These are phyloP conservation scores for Oriolus oriolus DNA, from an alignment of 2,113 vertebrate species.

Conservation along the genomic window DNA sequence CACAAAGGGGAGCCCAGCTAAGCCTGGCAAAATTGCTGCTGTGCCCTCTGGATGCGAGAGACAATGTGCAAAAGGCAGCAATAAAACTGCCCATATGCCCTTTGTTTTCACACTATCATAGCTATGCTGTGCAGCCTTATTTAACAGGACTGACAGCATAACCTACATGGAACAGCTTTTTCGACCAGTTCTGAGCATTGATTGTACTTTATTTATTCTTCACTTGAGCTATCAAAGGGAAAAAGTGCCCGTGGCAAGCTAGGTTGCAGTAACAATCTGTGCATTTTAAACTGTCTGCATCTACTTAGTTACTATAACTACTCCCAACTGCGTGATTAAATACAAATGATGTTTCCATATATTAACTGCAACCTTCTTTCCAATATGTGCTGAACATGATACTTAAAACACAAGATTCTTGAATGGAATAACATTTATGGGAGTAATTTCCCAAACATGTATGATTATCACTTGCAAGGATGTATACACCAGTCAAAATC, in stretches of 20 bases:
- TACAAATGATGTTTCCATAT: slow-evolving; percentile 51
- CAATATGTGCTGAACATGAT: slow-evolving; percentile 5
- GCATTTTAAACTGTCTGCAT: slow-evolving; percentile 64
- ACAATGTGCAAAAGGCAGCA: neutral
- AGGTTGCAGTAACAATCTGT: slow-evolving; percentile 50
- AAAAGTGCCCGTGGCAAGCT: slow-evolving; percentile 56
- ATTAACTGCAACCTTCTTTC: slow-evolving; percentile 25
- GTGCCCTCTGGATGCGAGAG: neutral
- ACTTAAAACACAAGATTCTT: slow-evolving; percentile 20
- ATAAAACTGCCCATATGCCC: neutral
- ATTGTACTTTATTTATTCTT: slow-evolving; percentile 44
- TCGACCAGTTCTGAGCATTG: neutral
- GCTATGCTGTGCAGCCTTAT: neutral
- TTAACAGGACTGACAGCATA: neutral
- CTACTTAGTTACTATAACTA: slow-evolving; percentile 45
- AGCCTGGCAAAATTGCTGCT: neutral
- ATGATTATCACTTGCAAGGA: neutral
- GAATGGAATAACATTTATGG: slow-evolving; percentile 24
- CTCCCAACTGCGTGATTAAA: slow-evolving; percentile 55
- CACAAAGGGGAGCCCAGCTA: neutral
- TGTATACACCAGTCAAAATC: neutral
- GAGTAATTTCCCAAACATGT: slow-evolving; percentile 6
- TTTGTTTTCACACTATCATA: slow-evolving; percentile 3
- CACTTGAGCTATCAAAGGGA: slow-evolving; percentile 12
- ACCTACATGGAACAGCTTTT: slow-evolving; percentile 2